Conservation (phyloP, 1,140 invertebrate genomes). For the Megalopta genalis region DNA sequence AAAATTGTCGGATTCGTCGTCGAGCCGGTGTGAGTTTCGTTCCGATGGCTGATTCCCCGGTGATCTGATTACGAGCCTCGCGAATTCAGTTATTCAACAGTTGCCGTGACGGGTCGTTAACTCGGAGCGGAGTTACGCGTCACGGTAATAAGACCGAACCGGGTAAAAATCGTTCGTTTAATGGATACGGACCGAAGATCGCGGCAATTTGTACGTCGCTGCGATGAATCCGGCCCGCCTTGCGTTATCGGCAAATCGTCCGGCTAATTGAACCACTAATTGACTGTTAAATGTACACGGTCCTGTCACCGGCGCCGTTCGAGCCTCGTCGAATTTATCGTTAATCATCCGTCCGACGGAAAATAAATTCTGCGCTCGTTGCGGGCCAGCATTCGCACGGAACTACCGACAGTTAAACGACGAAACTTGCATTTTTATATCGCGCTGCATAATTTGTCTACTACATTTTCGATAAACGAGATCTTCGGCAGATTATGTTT, state of each 20-base stretch:
- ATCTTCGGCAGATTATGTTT: too few species aligned
- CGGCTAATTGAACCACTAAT: background rate
- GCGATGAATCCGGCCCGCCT: background rate
- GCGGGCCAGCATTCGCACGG: too few species aligned
- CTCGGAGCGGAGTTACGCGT: background rate
- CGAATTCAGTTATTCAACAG: conserved; percentile 3
- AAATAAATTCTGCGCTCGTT: too few species aligned
- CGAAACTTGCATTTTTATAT: too few species aligned
- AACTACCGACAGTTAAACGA: too few species aligned
- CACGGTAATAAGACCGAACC: background rate
- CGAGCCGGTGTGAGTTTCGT: background rate
- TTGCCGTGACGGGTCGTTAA: background rate
- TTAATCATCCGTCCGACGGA: background rate
- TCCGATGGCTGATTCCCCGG: background rate
- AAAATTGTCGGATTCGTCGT: too few species aligned
- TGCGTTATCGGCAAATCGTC: background rate
- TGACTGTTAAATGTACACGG: background rate
- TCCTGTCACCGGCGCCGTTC: background rate
- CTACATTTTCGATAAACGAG: too few species aligned
- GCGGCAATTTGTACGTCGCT: background rate
- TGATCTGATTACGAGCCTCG: background rate
- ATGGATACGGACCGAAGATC: background rate
- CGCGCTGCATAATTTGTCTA: too few species aligned
- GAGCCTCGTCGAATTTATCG: background rate
- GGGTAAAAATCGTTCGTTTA: background rate